Base-by-base conservation (phyloP, 2,888 invertebrate genomes). In the Lasioglossum pauxillum region DNA sequence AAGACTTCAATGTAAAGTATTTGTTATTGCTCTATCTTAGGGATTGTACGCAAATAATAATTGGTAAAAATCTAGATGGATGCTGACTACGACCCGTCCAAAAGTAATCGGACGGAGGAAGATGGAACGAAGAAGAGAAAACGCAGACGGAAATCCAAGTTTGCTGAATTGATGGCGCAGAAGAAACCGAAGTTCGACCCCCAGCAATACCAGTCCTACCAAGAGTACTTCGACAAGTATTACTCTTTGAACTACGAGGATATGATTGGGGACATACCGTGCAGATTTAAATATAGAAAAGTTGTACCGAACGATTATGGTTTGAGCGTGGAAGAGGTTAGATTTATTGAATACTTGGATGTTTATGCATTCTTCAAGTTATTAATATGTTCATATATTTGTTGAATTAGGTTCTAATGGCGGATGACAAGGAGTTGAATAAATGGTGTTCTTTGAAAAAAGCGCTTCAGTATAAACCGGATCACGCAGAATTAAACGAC, bases 211-310 rank as follows among this genome's bases (percentile, higher is more conserved):
- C 96, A 97, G 86, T 97, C 97, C 0, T 99, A 98, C 95, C 97
- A 97, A 53, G 96, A 99, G 91, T 99, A 99, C 94, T 97, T 99
- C 94, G 98, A 99, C 92, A 99, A 99, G 95, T 99, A 99, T 95
- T 99, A 99, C 94, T 97, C 98, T 92, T 96, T 99, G 94, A 98
- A 99, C 95, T 99, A 98, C 95, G 99, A 99, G 94, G 99, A 99
- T 95, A 97, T 99, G 77, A 97, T 99, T 75, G 99, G 97, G 0
- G 99, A 99, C 93, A 95, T 98, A 90, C 98, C 98, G 0, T 99
- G 99, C 85, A 96, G 98, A 90, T 99, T 99, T 95, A 99, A 98
- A 93, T 99, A 99, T 94, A 96, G 99, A 46, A 96, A 98, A 94
- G 99, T 98, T 0, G 96, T 97, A 67, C 97, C 99, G 0, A 99